phyloP scores from a whole-genome alignment of 1,140 invertebrate genomes.

The Drosophila prosaltans region DNA sequence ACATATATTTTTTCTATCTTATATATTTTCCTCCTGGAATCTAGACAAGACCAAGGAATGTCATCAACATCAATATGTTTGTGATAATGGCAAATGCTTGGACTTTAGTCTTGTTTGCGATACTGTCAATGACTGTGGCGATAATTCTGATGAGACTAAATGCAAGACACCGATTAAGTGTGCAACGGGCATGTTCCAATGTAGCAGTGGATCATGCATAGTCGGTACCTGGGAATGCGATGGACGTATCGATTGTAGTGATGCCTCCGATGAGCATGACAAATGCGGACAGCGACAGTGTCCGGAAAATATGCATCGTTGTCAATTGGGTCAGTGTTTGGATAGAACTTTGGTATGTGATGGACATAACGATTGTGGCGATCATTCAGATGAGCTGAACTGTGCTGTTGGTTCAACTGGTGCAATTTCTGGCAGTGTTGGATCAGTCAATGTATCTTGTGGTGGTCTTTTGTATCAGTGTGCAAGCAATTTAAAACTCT shows the following conservation, averaged over 20 bases:
- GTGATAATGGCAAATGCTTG: conserved; percentile 92
- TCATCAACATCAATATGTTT: conserved; percentile 88
- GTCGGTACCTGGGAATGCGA: conserved; percentile 90
- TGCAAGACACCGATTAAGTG: conserved; percentile 84
- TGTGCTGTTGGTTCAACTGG: conserved; percentile 50
- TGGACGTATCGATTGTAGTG: conserved; percentile 87
- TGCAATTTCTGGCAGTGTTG: background rate
- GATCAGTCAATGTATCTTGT: conserved; percentile 48
- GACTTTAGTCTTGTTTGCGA: conserved; percentile 86
- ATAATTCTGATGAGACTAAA: conserved; percentile 87
- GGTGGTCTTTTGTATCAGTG: conserved; percentile 84
- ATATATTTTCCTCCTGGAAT: background rate
- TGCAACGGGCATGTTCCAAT: conserved; percentile 82
- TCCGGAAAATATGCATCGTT: conserved; percentile 80
- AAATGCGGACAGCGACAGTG: conserved; percentile 84
- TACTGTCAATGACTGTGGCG: conserved; percentile 86
- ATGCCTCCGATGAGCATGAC: conserved; percentile 88
- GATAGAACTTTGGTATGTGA: conserved; percentile 84
- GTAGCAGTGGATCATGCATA: conserved; percentile 88
- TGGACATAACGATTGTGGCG: conserved; percentile 84
- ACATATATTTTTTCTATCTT: no score
- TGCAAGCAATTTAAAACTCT: conserved; percentile 84
- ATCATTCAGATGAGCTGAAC: conserved; percentile 84
- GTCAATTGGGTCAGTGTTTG: conserved; percentile 84
- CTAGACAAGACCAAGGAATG: conserved; percentile 81